Evolutionary conservation across 2,888 invertebrate genomes (phyloP), one percentile per base, ranked within the genome.

Genomic region (Hemaris fuciformis): DNA sequence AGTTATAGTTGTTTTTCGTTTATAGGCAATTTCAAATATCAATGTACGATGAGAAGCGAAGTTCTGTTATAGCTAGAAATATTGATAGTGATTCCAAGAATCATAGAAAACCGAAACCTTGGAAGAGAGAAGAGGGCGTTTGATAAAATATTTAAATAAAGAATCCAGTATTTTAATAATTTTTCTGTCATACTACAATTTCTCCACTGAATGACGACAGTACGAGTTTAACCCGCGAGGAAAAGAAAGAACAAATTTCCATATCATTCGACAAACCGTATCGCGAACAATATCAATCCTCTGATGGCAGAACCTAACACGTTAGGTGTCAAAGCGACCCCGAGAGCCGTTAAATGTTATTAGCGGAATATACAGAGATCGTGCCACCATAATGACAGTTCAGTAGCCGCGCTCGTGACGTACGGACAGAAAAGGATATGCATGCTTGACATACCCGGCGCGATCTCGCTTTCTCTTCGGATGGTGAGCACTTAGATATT

Each of bases 401-500:
- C 64, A 59, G 67, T 62, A 62, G 71, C 62, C 42, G 56, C 27
- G 31, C 31, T 73, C 73, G 73, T 73, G 73, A 73, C 69, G 68
- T 66, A 70, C 74, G 59, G 62, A 64, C 67, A 62, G 64, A 73
- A 73, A 62, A 81, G 74, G 79, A 80, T 79, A 74, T 71, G 68
- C 75, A 79, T 75, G 72, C 67, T 65, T 62, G 31, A 68, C 71
- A 76, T 80, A 72, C 77, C 71, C 73, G 69, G 63, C 57, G 65
- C 64, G 64, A 65, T 62, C 65, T 65, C 62, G 65, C 80, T 81
- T 81, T 81, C 81, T 71, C 76, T 69, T 66, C 43, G 60, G 67
- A 70, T 69, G 70, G 63, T 64, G 65, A 68, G 46, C 68, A 68
- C 74, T 65, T 59, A 72, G 64, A 68, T 72, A 70, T 70, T 65